A percentile compares a stretch with the other conserved stretches of the same genome.
Conservation (phyloP, 2,797 vertebrate species). For the Lagocephalus sceleratus region DNA sequence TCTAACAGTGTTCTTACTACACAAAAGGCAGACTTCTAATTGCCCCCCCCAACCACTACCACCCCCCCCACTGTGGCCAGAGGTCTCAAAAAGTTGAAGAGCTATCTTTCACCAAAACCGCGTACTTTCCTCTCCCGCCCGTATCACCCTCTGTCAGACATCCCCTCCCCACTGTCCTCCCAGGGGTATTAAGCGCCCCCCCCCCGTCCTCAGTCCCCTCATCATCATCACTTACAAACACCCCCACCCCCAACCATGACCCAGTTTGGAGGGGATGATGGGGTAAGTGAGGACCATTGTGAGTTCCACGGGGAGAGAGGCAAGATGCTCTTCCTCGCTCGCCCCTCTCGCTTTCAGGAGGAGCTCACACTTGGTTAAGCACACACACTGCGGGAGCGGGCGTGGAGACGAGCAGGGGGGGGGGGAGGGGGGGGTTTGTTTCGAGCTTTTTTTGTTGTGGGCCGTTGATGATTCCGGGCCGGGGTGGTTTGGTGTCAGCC, state of each 20-base stretch:
- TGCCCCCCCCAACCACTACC: constrained; percentile 3
- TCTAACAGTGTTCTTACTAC: constrained; percentile 9
- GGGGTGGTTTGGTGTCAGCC: constrained; percentile 42
- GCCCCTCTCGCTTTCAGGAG: constrained; percentile 55
- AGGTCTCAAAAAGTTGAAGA: constrained; percentile 26
- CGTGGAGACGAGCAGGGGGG: constrained; percentile 25
- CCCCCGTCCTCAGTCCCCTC: constrained; percentile 31
- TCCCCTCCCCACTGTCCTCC: constrained; percentile 31
- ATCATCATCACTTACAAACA: constrained; percentile 18
- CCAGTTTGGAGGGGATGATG: constrained; percentile 71
- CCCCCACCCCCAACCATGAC: constrained; percentile 62
- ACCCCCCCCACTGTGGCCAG: constrained; percentile 12
- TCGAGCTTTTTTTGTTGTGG: constrained; percentile 33
- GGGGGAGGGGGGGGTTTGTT: constrained; percentile 24
- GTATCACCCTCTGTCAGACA: constrained; percentile 37
- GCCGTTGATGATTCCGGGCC: constrained; percentile 37
- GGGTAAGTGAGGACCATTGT: constrained; percentile 72
- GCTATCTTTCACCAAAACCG: constrained; percentile 23
- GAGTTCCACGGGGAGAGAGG: constrained; percentile 60
- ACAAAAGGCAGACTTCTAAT: constrained; percentile 18
- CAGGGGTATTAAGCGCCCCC: constrained; percentile 51
- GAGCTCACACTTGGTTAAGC: constrained; percentile 65
- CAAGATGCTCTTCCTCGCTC: constrained; percentile 63
- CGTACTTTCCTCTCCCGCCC: constrained; percentile 8
- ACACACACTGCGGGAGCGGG: constrained; percentile 54